Evolutionary conservation across 2,797 vertebrate genomes (phyloP).

Genomic region (Onychomys arenicola): DNA sequence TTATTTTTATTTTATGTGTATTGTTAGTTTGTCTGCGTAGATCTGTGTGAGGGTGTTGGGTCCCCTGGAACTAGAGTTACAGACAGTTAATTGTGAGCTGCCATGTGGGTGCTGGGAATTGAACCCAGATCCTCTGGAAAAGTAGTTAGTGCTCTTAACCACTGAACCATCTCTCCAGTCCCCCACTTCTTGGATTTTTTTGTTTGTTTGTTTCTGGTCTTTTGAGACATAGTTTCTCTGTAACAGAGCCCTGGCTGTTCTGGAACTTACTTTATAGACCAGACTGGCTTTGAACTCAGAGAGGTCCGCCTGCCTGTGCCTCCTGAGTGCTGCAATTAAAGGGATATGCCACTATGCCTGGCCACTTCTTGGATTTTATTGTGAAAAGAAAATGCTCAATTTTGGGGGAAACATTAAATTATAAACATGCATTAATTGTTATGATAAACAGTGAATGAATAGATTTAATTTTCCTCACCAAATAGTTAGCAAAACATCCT

Average conservation of each 20-base stretch:
- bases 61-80: background rate
- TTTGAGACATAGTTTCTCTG: background rate
- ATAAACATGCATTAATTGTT: slow-evolving; percentile 37
- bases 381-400: slow-evolving; percentile 45
- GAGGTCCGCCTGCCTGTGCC: background rate
- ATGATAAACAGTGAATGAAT: slow-evolving; percentile 27
- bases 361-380: background rate
- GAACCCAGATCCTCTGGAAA: background rate
- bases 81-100: background rate
- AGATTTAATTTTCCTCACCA: slow-evolving; percentile 48
- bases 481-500: background rate
- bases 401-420: slow-evolving; percentile 53
- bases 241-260: background rate
- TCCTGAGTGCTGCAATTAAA: background rate
- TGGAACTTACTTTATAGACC: background rate
- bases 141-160: background rate
- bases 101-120: background rate
- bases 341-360: background rate
- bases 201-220: background rate
- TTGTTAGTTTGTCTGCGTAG: background rate
- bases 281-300: background rate
- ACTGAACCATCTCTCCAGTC: background rate
- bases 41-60: background rate
- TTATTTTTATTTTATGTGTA: background rate
- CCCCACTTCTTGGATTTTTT: background rate